Percentiles rank a stretch among this genome's conserved stretches.
phyloP scores from a whole-genome alignment of 1,140 invertebrate species.

The Ceratitis capitata region DNA sequence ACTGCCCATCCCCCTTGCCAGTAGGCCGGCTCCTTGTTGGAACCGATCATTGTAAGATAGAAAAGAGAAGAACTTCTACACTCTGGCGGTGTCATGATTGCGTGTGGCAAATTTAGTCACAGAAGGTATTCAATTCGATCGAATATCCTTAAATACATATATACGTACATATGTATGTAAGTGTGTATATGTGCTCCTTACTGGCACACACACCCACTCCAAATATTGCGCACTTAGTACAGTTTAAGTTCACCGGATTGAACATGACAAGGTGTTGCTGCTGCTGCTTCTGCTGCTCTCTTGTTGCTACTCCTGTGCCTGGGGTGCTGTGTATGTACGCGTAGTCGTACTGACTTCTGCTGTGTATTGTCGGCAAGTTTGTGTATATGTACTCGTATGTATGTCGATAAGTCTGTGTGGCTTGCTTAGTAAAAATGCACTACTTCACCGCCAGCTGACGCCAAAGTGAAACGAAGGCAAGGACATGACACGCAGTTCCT shows the following conservation, averaged over 20 bases:
- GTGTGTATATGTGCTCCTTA: background rate
- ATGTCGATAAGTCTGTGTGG: background rate
- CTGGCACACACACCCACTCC: background rate
- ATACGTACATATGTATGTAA: background rate
- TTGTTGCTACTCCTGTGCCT: background rate
- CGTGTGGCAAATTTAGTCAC: constrained; percentile 1
- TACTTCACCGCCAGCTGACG: constrained; percentile 12
- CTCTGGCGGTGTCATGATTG: background rate
- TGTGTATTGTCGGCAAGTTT: background rate
- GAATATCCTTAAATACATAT: background rate
- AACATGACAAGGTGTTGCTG: constrained; percentile 7
- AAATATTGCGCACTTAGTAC: background rate
- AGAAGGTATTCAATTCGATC: constrained; percentile 6
- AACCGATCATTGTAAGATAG: background rate
- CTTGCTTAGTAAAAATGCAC: constrained; percentile 19
- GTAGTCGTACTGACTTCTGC: background rate
- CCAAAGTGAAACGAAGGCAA: background rate
- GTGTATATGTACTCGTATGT: too few relatives aligned
- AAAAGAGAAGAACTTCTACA: background rate
- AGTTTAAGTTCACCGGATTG: background rate
- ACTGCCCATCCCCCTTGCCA: too few relatives aligned
- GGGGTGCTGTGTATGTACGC: background rate
- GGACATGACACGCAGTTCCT: constrained; percentile 16
- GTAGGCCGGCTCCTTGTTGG: too few relatives aligned
- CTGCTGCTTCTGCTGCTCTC: background rate